A percentile compares a stretch with the other conserved stretches of the same genome.
phyloP scores from a whole-genome alignment of 2,797 vertebrate species.

The Gymnopithys bicolor region DNA sequence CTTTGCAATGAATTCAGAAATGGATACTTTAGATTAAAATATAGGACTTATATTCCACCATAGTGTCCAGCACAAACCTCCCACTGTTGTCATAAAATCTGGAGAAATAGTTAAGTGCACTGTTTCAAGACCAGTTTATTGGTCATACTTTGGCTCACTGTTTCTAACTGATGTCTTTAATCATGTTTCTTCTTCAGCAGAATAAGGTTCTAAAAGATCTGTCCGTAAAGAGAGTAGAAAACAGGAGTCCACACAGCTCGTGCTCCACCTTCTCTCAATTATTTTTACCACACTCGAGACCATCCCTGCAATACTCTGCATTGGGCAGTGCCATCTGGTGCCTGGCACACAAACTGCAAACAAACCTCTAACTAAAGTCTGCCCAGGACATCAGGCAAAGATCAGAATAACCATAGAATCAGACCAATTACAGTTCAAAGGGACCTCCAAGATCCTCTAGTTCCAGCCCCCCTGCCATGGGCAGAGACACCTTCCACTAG shows the following conservation, averaged over 20 bases:
- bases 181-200: neutral
- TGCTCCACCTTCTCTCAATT: neutral
- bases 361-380: neutral
- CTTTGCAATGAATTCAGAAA: constrained; percentile 3
- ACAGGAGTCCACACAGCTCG: rapidly evolving
- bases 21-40: neutral
- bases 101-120: neutral
- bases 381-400: neutral
- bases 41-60: neutral
- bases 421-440: neutral
- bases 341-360: constrained; percentile 28
- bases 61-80: neutral
- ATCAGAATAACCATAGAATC: neutral
- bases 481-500: neutral
- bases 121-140: neutral
- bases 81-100: neutral
- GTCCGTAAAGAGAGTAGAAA: neutral
- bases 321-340: constrained; percentile 59
- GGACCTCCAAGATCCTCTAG: neutral
- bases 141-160: neutral
- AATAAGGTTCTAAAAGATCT: neutral
- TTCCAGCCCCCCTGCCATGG: neutral
- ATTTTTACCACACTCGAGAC: neutral
- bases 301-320: neutral
- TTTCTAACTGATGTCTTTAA: neutral